These are phyloP conservation scores for Drosophila sturtevanti DNA, from an alignment of 1,140 invertebrate genomes.

Conservation along the genomic window DNA sequence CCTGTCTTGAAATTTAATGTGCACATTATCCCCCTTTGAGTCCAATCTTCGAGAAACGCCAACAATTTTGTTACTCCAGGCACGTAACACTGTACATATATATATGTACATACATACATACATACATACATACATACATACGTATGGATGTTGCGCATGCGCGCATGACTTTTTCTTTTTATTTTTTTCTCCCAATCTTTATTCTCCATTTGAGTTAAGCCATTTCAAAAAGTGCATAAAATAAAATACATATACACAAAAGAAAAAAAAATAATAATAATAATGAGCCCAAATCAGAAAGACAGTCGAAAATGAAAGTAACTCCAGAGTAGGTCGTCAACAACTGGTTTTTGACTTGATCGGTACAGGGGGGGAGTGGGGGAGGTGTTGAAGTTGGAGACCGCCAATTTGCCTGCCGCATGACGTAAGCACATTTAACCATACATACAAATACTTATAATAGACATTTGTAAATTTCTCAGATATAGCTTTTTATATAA, in stretches of 20 bases:
- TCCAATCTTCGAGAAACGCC: constrained; percentile 18
- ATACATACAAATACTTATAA: neutral
- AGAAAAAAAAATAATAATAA: neutral
- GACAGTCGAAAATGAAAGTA: constrained; percentile 70
- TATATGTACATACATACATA: too few relatives aligned
- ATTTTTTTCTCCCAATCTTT: neutral
- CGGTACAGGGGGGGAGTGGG: too few relatives aligned
- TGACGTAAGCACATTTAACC: constrained; percentile 59
- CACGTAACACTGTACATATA: constrained; percentile 45
- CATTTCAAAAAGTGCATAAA: constrained; percentile 12
- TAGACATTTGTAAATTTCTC: constrained; percentile 18
- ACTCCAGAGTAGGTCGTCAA: constrained; percentile 46
- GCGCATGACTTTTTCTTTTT: constrained; percentile 55
- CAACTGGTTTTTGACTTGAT: constrained; percentile 62
- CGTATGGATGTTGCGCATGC: constrained; percentile 57
- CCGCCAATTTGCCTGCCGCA: constrained; percentile 40
- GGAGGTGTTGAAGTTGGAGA: neutral
- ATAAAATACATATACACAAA: neutral
- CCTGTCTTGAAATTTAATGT: constrained; percentile 25
- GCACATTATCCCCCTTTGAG: constrained; percentile 18
- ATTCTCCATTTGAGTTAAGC: constrained; percentile 25
- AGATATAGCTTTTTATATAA: constrained; percentile 54
- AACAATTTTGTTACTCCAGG: constrained; percentile 28
- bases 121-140: too few relatives aligned
- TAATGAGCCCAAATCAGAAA: constrained; percentile 33